Conservation (phyloP, 2,113 vertebrate species). For the Apteryx owenii region DNA sequence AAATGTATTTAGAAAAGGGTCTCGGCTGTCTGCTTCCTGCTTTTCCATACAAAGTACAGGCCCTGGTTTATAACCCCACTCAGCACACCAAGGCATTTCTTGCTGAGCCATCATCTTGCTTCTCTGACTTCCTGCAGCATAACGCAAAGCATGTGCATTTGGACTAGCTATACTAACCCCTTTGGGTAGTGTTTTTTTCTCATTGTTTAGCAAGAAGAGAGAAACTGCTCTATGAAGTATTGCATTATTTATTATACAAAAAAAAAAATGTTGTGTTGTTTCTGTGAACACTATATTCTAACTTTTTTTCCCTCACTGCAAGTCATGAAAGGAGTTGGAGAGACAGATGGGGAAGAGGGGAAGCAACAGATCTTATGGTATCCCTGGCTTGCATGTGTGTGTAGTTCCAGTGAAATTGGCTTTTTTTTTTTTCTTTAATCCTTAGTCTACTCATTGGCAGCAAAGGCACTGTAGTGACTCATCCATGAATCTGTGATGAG, state of each 20-base stretch:
- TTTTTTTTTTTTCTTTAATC: background rate
- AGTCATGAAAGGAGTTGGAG: background rate
- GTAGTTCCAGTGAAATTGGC: background rate
- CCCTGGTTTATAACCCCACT: constrained; percentile 20
- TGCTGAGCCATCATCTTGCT: background rate
- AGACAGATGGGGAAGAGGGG: background rate
- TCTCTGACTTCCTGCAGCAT: background rate
- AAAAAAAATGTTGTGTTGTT: background rate
- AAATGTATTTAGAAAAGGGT: constrained; percentile 53
- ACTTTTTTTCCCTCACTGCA: background rate
- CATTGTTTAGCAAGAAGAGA: background rate
- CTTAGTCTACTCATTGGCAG: background rate
- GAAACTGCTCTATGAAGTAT: background rate
- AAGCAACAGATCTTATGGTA: background rate
- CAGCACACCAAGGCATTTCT: background rate
- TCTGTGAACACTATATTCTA: background rate
- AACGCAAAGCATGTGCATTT: background rate
- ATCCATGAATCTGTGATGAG: background rate
- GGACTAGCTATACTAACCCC: background rate
- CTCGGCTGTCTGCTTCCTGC: constrained; percentile 34
- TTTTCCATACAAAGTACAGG: constrained; percentile 10
- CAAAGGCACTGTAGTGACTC: background rate
- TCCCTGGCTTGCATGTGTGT: background rate
- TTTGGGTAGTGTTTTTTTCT: background rate
- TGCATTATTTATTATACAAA: background rate